Base-by-base conservation (phyloP, 2,888 invertebrate genomes). In the Macrosiphum euphorbiae region DNA sequence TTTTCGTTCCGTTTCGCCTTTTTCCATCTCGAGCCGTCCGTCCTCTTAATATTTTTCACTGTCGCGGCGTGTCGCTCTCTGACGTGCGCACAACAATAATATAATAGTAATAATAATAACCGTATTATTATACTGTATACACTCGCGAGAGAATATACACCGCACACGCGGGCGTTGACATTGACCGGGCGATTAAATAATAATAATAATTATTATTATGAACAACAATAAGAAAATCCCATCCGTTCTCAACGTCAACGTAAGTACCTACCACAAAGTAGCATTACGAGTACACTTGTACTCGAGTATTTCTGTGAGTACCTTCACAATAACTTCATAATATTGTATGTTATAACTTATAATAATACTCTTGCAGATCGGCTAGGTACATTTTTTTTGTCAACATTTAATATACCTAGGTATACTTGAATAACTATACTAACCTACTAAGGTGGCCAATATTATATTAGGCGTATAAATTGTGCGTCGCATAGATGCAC, bases 151-250 rank as follows among this genome's bases (percentile, higher is more conserved):
- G 78, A 20, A 78, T 78, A 47, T 50, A 67, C 78, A 67, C 61
- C 52, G 8, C 90, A 28, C 44, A 35, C 44, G 44, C 50, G 44
- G 87, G 26, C 88, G 67, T 58, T 44, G 44, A 91, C 91, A n/a
- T 61, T 47, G 92, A 61, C 58, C n/a, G 58, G 26, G 1, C 85
- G 92, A 92, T 58, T 61, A 61, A 47, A 92, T 35, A 87, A 50
- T 84, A 67, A 67, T 47, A 44, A 47, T 90, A 1, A 26, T 85
- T 11, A 58, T 26, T 78, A 94, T 90, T 67, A 94, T 94, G 94
- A 44, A n/a, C 90, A 52, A 90, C 94, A 90, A 78, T 78, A 78
- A 87, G 94, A 90, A 90, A 67, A 50, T 61, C 52, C 86, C 86
- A 35, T 67, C 41, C 52, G 52, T 89, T 50, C 86, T 90, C 61